These are phyloP conservation scores for Allobates femoralis DNA, from an alignment of 2,797 vertebrate genomes.

Conservation along the genomic window DNA sequence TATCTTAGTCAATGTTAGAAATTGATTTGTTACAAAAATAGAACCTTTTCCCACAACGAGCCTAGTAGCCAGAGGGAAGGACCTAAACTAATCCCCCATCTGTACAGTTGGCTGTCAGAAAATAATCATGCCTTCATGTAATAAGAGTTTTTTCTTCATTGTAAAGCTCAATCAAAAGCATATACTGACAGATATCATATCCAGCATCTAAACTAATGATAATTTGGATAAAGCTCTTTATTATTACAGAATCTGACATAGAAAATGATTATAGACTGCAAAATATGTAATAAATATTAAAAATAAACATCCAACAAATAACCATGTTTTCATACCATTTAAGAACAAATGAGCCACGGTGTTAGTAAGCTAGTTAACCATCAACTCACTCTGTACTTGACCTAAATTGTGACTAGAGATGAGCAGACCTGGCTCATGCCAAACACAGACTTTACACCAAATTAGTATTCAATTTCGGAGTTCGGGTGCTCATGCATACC, in stretches of 20 bases:
- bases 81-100: slow-evolving; percentile 37
- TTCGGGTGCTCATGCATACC: too few relatives aligned
- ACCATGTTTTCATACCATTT: neutral
- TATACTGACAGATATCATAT: neutral
- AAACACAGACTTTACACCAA: too few relatives aligned
- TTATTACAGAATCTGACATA: neutral
- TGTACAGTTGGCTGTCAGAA: slow-evolving; percentile 35
- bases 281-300: neutral
- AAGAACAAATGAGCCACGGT: too few relatives aligned
- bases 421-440: too few relatives aligned
- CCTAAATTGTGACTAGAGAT: too few relatives aligned
- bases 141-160: neutral
- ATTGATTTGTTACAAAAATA: slow-evolving; percentile 1
- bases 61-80: slow-evolving; percentile 31
- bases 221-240: neutral
- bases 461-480: too few relatives aligned
- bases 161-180: neutral
- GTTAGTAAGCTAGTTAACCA: too few relatives aligned
- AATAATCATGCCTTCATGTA: slow-evolving; percentile 33
- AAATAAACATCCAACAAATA: neutral
- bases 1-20: neutral
- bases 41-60: slow-evolving; percentile 16
- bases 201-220: neutral
- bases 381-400: too few relatives aligned
- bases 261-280: neutral